Evolutionary conservation across 1,140 invertebrate genomes (phyloP).

Genomic region (Drosophila ficusphila): DNA sequence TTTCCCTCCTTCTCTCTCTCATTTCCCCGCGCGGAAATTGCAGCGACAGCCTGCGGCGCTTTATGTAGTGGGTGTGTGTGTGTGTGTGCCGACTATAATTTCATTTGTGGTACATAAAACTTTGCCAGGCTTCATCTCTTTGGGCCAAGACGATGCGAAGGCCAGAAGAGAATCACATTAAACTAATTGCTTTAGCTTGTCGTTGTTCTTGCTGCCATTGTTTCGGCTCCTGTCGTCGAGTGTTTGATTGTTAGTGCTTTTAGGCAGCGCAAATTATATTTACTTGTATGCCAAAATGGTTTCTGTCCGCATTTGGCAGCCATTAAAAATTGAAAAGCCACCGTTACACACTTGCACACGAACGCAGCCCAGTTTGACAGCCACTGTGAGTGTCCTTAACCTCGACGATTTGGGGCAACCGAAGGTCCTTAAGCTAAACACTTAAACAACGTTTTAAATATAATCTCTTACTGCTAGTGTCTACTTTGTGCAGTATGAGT

Average conservation of each 20-base stretch:
- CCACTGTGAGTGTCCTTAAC: background rate
- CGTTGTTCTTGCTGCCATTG: conserved; percentile 58
- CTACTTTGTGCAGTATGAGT: no score
- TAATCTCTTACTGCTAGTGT: no score
- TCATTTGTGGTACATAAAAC: conserved; percentile 81
- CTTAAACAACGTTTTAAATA: no score
- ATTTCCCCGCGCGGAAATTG: conserved; percentile 69
- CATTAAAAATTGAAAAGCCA: conserved; percentile 49
- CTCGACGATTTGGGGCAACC: background rate
- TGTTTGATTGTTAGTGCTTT: conserved; percentile 78
- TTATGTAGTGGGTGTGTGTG: conserved; percentile 17
- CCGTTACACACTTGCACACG: background rate
- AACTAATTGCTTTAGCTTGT: conserved; percentile 83
- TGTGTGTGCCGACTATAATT: conserved; percentile 68
- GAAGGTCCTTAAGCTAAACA: conserved; percentile 5
- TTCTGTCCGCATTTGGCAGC: conserved; percentile 27
- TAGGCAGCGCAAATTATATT: conserved; percentile 75
- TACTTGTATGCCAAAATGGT: conserved; percentile 61
- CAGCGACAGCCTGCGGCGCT: conserved; percentile 68
- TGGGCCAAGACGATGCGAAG: conserved; percentile 21
- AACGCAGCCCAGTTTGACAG: background rate
- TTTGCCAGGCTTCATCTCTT: conserved; percentile 73
- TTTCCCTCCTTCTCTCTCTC: conserved; percentile 9
- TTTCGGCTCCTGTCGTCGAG: conserved; percentile 31
- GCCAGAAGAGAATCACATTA: conserved; percentile 67